phyloP scores from a whole-genome alignment of 1,140 invertebrate genomes.

The Mactra quadrangularis region DNA sequence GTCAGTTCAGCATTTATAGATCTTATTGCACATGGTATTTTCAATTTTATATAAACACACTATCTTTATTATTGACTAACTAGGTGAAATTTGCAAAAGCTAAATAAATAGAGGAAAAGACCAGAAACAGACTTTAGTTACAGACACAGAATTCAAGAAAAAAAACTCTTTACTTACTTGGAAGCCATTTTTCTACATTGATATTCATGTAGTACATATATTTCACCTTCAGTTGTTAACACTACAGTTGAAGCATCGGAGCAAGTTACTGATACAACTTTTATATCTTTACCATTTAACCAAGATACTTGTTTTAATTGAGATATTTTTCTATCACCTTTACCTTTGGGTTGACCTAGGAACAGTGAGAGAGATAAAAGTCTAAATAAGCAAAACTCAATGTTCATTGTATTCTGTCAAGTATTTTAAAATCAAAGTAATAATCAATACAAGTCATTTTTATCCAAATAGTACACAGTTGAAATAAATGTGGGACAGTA shows the following conservation, averaged over 20 bases:
- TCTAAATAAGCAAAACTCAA: background rate
- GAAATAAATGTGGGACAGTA: too few relatives aligned
- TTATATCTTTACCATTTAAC: slow-evolving; percentile 81
- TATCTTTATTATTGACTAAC: too few relatives aligned
- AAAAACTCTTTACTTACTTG: slow-evolving; percentile 81
- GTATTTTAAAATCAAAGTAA: too few relatives aligned
- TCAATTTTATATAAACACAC: too few relatives aligned
- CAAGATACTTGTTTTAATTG: slow-evolving; percentile 81
- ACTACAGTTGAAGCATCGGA: slow-evolving; percentile 89
- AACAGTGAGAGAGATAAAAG: slow-evolving; percentile 11
- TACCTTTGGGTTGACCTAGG: slow-evolving; percentile 79
- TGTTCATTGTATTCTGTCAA: background rate
- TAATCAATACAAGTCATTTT: background rate
- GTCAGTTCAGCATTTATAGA: too few relatives aligned
- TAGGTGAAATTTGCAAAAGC: too few relatives aligned
- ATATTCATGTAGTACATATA: slow-evolving; percentile 89
- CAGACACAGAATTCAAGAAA: too few relatives aligned
- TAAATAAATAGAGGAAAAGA: too few relatives aligned
- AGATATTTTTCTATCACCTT: slow-evolving; percentile 77
- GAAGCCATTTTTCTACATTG: slow-evolving; percentile 87
- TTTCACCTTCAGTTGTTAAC: slow-evolving; percentile 87
- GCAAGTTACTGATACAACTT: slow-evolving; percentile 85
- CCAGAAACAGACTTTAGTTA: too few relatives aligned
- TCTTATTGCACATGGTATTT: too few relatives aligned
- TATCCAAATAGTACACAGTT: too few relatives aligned